These are phyloP conservation scores for Notarius quadriscutis DNA, from an alignment of 2,113 vertebrate genomes.

Conservation along the genomic window DNA sequence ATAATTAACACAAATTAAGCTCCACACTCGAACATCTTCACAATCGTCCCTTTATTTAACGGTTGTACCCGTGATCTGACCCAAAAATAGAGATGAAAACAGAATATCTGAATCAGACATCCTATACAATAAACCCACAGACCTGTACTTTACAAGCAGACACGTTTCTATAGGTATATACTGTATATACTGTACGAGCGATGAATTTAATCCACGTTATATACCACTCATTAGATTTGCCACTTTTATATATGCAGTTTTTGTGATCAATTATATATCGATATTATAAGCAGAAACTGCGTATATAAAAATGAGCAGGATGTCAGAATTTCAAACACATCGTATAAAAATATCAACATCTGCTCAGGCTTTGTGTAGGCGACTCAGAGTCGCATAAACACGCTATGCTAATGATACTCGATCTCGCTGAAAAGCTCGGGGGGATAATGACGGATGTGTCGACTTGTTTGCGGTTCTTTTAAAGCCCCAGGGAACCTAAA, in stretches of 20 bases:
- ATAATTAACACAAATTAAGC: neutral
- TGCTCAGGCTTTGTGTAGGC: neutral
- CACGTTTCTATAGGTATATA: neutral
- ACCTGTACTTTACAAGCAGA: constrained; percentile 35
- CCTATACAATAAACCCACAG: neutral
- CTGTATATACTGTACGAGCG: neutral
- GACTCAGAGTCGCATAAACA: neutral
- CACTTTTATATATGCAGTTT: constrained; percentile 14
- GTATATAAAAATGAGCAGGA: constrained; percentile 9
- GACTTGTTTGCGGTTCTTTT: neutral
- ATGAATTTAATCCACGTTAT: neutral
- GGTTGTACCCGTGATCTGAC: neutral
- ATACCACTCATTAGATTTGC: neutral
- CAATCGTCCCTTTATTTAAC: constrained; percentile 37
- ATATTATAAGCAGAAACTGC: constrained; percentile 6
- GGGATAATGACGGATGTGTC: neutral
- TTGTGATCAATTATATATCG: neutral
- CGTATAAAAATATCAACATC: constrained; percentile 41
- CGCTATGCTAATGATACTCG: neutral
- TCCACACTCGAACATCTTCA: constrained; percentile 13
- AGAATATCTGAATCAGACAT: constrained; percentile 5
- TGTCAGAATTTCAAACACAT: constrained; percentile 12
- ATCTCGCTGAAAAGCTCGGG: neutral
- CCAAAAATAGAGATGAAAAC: constrained; percentile 32
- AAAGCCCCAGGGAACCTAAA: constrained; percentile 6